phyloP scores from a whole-genome alignment of 2,888 invertebrate genomes.

The Eristalis pertinax region DNA sequence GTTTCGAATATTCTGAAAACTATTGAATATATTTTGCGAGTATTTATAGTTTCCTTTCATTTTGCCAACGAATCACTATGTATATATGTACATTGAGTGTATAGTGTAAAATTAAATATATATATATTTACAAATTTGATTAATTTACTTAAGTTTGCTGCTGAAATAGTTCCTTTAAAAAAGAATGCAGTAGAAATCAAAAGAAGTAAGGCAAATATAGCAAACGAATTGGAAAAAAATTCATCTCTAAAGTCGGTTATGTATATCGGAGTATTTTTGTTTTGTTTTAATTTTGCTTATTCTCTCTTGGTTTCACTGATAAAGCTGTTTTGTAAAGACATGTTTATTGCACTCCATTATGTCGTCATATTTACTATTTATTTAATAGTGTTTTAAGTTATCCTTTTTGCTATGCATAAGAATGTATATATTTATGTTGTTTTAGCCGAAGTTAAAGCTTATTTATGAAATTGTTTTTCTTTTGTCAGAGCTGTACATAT shows the following conservation, averaged over 20 bases:
- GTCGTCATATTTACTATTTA: conserved; percentile 20
- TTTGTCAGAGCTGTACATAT: conserved; percentile 19
- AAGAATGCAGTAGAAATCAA: not conserved
- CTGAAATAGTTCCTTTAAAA: conserved; percentile 25
- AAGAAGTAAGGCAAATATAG: not conserved
- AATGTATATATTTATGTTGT: conserved; percentile 6
- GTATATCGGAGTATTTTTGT: not conserved
- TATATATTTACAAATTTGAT: conserved; percentile 25
- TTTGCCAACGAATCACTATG: conserved; percentile 46
- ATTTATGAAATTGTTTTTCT: conserved; percentile 29
- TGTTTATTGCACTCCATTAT: conserved; percentile 1
- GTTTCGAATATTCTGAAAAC: no score
- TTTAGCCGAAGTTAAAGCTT: conserved; percentile 63
- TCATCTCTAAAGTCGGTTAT: not conserved
- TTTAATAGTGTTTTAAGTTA: conserved; percentile 47
- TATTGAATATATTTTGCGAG: conserved; percentile 40
- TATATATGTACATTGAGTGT: conserved; percentile 21
- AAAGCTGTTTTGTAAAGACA: conserved; percentile 13
- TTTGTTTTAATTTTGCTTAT: not conserved
- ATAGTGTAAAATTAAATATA: conserved; percentile 33
- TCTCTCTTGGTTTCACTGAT: conserved; percentile 3
- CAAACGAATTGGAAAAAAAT: not conserved
- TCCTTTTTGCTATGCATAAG: conserved; percentile 7
- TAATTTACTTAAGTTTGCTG: conserved; percentile 9
- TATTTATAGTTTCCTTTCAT: conserved; percentile 49